These are phyloP conservation scores for Pecten maximus DNA, from an alignment of 2,888 invertebrate genomes.

Conservation along the genomic window DNA sequence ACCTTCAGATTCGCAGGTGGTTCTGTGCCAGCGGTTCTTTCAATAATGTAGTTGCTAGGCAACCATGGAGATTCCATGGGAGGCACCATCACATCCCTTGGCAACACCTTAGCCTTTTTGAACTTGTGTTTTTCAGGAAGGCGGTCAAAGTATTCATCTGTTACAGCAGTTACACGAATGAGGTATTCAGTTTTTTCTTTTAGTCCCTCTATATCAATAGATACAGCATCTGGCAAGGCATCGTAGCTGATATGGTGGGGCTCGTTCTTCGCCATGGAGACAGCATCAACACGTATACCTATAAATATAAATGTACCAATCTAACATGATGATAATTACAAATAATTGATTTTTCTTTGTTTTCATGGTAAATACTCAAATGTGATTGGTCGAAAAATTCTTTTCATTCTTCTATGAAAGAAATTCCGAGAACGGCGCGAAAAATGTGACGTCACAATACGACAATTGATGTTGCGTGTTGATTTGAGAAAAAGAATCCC, in stretches of 20 bases:
- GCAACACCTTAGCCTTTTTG: conserved; percentile 73
- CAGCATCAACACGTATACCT: conserved; percentile 81
- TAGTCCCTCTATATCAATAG: conserved; percentile 75
- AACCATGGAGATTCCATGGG: conserved; percentile 80
- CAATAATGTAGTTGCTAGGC: conserved; percentile 78
- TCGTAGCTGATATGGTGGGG: conserved; percentile 74
- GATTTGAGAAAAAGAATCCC: too few relatives aligned
- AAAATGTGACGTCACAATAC: too few relatives aligned
- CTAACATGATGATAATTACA: too few relatives aligned
- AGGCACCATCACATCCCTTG: conserved; percentile 71
- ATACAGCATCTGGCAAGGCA: conserved; percentile 77
- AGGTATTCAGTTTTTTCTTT: conserved; percentile 81
- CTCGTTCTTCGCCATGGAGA: conserved; percentile 73
- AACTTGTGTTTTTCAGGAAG: conserved; percentile 78
- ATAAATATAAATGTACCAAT: conserved; percentile 39
- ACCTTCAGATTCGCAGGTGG: conserved; percentile 76
- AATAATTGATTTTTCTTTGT: too few relatives aligned
- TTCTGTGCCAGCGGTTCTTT: conserved; percentile 81
- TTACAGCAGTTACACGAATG: conserved; percentile 80
- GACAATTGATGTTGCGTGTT: too few relatives aligned
- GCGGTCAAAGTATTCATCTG: conserved; percentile 82
- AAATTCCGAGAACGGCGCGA: too few relatives aligned
- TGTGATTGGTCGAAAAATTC: too few relatives aligned
- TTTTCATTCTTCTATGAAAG: too few relatives aligned
- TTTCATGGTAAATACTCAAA: too few relatives aligned